Evolutionary conservation across 2,797 vertebrate species (phyloP).

Genomic region (Mormyrops boulengeri): DNA sequence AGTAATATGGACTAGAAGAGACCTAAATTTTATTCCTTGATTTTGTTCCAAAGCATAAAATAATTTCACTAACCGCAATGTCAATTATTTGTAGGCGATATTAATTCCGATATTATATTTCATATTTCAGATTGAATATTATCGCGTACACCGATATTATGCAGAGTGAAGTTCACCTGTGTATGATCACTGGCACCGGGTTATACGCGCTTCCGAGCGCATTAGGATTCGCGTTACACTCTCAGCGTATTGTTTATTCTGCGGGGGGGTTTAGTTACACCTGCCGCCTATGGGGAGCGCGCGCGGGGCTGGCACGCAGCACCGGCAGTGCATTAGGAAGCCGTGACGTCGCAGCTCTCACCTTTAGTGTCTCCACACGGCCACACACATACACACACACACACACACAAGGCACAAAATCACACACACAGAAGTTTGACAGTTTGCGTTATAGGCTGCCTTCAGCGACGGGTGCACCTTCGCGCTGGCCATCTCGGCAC

Average conservation of each 20-base stretch:
- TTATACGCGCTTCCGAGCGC: background rate
- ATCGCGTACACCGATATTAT: background rate
- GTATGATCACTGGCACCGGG: background rate
- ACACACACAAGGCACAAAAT: slow-evolving; percentile 19
- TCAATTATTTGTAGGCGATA: background rate
- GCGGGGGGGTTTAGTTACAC: background rate
- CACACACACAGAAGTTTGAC: slow-evolving; percentile 56
- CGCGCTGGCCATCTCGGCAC: background rate
- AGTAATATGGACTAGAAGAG: background rate
- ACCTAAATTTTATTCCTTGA: background rate
- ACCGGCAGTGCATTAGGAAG: slow-evolving; percentile 12
- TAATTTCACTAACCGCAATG: background rate
- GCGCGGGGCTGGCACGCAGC: background rate
- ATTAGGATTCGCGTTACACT: background rate
- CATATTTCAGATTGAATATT: background rate
- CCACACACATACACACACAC: slow-evolving; percentile 21
- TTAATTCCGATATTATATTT: background rate
- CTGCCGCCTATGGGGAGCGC: slow-evolving; percentile 21
- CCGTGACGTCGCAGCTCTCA: slow-evolving; percentile 35
- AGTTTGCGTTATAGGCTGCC: slow-evolving; percentile 38
- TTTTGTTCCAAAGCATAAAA: background rate
- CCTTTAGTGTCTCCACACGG: slow-evolving; percentile 44
- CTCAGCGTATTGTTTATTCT: background rate
- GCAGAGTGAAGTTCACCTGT: background rate
- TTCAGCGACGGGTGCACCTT: slow-evolving; percentile 17